phyloP scores from a whole-genome alignment of 2,888 invertebrate species.

The Magallana nippona region DNA sequence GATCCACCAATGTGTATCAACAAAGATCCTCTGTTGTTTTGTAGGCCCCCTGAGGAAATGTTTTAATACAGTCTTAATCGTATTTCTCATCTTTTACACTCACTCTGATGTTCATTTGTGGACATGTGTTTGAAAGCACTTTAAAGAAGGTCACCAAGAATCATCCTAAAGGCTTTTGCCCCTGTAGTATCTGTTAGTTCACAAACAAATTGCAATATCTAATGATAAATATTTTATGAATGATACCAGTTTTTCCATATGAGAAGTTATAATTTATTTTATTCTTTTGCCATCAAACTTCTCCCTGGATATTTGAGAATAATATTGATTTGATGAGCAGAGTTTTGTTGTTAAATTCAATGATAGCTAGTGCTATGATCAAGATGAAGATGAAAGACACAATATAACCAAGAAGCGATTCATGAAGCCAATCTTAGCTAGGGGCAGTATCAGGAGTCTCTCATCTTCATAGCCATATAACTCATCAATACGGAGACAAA shows the following conservation, averaged over 20 bases:
- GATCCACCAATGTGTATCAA: neutral
- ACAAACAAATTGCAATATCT: neutral
- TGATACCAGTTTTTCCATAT: neutral
- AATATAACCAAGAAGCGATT: no score
- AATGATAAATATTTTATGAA: conserved; percentile 17
- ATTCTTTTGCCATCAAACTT: neutral
- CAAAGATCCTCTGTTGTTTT: neutral
- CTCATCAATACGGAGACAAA: no score
- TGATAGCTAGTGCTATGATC: no score
- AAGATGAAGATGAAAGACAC: no score
- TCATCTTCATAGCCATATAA: no score
- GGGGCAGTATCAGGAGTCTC: no score
- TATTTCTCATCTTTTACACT: conserved; percentile 24
- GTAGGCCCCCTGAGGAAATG: neutral
- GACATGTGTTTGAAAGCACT: neutral
- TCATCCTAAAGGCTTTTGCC: neutral
- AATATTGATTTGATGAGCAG: neutral
- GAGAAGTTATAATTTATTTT: neutral
- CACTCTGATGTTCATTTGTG: conserved; percentile 15
- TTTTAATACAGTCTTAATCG: conserved; percentile 18
- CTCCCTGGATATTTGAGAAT: conserved; percentile 3
- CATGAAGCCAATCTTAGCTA: no score
- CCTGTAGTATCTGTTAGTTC: neutral
- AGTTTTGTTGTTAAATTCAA: no score
- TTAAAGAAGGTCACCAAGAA: neutral